Percentiles rank a stretch among this genome's conserved stretches.
Evolutionary conservation across 2,888 invertebrate species (phyloP).

Genomic region (Salticus scenicus): DNA sequence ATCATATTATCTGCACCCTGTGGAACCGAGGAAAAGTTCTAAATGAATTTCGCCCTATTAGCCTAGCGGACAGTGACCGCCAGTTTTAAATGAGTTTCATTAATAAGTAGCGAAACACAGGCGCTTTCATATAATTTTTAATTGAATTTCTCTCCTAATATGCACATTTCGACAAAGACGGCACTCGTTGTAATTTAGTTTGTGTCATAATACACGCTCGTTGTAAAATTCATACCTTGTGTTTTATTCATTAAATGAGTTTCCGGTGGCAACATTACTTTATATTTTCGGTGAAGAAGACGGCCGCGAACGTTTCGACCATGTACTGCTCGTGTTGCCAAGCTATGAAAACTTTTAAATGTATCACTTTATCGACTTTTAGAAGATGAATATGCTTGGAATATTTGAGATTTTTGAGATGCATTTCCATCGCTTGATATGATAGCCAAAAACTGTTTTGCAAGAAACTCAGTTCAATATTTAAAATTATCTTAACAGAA

Average conservation of each 20-base stretch:
- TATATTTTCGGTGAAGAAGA: not conserved
- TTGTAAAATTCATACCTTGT: constrained; percentile 17
- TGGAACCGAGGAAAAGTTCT: not conserved
- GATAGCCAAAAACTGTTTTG: no score
- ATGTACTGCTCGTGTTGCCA: no score
- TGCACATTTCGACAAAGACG: constrained; percentile 17
- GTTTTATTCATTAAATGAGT: constrained; percentile 14
- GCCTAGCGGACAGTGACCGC: constrained; percentile 15
- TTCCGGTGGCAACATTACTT: not conserved
- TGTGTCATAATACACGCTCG: constrained; percentile 9
- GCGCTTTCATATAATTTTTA: constrained; percentile 11
- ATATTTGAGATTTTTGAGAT: no score
- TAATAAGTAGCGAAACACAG: constrained; percentile 2
- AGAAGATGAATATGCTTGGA: no score
- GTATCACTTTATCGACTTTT: no score
- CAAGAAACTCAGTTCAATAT: no score
- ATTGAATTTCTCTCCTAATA: constrained; percentile 12
- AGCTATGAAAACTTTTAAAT: no score
- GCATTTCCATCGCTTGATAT: no score
- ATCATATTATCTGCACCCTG: constrained; percentile 14
- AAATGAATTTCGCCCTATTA: constrained; percentile 12
- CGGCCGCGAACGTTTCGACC: no score
- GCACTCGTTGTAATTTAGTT: constrained; percentile 3
- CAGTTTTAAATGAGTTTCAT: constrained; percentile 12
- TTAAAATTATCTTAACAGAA: no score